Evolutionary conservation across 2,888 invertebrate genomes (phyloP), one percentile per base, ranked within the genome.

Genomic region (Protophormia terraenovae): DNA sequence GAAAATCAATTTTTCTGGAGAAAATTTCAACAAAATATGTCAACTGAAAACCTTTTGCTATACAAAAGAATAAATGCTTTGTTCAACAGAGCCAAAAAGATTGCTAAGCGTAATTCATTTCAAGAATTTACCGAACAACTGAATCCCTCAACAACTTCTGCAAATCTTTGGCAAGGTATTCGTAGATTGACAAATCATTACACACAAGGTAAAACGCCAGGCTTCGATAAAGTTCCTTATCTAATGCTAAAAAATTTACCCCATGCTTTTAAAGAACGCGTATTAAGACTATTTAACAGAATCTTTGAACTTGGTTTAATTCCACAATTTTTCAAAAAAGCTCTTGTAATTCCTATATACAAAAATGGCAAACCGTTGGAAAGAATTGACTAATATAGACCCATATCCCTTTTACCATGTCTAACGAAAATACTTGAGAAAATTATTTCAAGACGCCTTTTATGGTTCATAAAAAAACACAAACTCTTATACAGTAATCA

Each of bases 401-500:
- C 32, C 8, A 73, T 73, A 10, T 60, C 19, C 1, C 72, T 60
- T 6, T 47, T 41, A 2, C 41, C 55, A 24, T 41, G 55, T n/a
- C 14, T 55, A 1, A 35, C 41, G 24, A 35, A 55, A 27, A n/a
- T 55, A 27, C 3, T 55, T 1, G 50, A 53, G 6, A 75, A 75
- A 50, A 64, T 64, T 16, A 35, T 75, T 12, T 47, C 64, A 16
- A 32, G 47, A 32, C 62, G 75, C 0, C 24, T 75, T 45, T 58
- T 77, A 73, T 78, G 64, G 55, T 67, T 53, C 10, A 41, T 71
- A 2, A 41, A 35, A 22, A 50, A 50, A 38, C 16, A 82, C 41
- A 71, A 82, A n/a, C 64, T 78, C 3, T 45, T 82, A 10, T 58
- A 73, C 41, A 12, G n/a, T 10, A 58, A 77, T 27, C 76, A 82